Percentiles rank a stretch among this genome's conserved stretches.
These are phyloP conservation scores for Strix uralensis DNA, from an alignment of 2,113 vertebrate genomes.

Conservation along the genomic window DNA sequence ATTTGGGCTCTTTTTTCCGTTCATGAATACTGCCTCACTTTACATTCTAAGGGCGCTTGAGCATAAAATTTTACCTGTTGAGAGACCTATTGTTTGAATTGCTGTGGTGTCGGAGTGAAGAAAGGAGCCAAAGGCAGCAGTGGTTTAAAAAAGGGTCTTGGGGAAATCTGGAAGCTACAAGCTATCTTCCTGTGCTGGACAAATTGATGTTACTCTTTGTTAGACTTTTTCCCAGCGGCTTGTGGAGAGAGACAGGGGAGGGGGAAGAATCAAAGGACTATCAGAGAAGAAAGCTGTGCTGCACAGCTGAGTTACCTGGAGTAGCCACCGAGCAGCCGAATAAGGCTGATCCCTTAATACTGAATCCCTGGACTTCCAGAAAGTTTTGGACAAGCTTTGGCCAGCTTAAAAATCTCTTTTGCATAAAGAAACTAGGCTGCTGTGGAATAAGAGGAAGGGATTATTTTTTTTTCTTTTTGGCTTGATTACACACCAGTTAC, in stretches of 20 bases:
- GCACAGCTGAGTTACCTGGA: background rate
- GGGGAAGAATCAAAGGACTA: background rate
- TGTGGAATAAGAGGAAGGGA: background rate
- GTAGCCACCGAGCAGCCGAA: background rate
- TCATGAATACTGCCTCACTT: background rate
- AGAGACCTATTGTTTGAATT: background rate
- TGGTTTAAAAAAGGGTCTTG: background rate
- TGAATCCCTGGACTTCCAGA: background rate
- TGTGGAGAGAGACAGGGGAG: accelerated
- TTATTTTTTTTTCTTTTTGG: background rate
- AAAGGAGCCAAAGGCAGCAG: background rate
- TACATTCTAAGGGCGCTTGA: accelerated
- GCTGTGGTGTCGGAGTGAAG: background rate
- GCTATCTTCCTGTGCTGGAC: background rate
- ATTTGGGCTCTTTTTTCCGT: background rate
- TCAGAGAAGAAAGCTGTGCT: background rate
- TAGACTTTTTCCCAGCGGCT: background rate
- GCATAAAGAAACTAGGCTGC: background rate
- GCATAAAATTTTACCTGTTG: background rate
- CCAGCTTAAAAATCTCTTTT: background rate
- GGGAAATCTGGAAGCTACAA: background rate
- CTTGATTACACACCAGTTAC: background rate
- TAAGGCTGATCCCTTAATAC: background rate
- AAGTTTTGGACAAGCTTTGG: background rate
- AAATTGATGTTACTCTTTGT: background rate